phyloP scores from a whole-genome alignment of 1,140 invertebrate species.

The Sinonovacula constricta region DNA sequence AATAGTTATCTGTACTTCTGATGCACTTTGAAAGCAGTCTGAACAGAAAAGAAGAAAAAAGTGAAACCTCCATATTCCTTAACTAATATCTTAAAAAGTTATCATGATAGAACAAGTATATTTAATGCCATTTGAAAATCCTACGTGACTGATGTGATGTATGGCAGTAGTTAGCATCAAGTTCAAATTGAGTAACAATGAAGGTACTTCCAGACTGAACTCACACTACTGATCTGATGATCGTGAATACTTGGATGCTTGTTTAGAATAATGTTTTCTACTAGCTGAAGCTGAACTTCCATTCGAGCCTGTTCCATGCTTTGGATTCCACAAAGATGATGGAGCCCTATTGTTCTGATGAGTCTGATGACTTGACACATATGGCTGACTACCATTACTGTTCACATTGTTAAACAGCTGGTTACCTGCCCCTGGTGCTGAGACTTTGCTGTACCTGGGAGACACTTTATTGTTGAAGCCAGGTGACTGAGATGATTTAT shows the following conservation, averaged over 20 bases:
- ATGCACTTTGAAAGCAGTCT: background rate
- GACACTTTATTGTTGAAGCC: background rate
- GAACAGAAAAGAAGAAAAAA: background rate
- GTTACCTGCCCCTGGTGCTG: slow-evolving; percentile 4
- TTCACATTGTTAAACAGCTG: slow-evolving; percentile 27
- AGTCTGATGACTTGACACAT: background rate
- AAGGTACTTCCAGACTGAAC: background rate
- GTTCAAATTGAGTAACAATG: too few relatives aligned
- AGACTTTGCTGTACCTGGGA: slow-evolving; percentile 14
- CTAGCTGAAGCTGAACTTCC: background rate
- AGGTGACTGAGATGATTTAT: slow-evolving; percentile 13
- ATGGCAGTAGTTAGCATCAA: too few relatives aligned
- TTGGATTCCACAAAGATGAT: slow-evolving; percentile 41
- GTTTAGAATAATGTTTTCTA: background rate
- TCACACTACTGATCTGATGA: background rate
- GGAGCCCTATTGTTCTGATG: slow-evolving; percentile 33
- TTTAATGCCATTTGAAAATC: background rate
- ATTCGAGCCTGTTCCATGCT: slow-evolving; percentile 16
- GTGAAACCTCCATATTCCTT: background rate
- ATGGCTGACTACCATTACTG: slow-evolving; percentile 32
- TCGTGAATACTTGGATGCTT: background rate
- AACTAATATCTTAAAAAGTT: background rate
- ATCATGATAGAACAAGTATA: background rate
- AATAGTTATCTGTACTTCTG: background rate
- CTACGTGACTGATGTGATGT: too few relatives aligned